Base-by-base conservation (phyloP, 2,113 vertebrate genomes). In the Hylia prasina region DNA sequence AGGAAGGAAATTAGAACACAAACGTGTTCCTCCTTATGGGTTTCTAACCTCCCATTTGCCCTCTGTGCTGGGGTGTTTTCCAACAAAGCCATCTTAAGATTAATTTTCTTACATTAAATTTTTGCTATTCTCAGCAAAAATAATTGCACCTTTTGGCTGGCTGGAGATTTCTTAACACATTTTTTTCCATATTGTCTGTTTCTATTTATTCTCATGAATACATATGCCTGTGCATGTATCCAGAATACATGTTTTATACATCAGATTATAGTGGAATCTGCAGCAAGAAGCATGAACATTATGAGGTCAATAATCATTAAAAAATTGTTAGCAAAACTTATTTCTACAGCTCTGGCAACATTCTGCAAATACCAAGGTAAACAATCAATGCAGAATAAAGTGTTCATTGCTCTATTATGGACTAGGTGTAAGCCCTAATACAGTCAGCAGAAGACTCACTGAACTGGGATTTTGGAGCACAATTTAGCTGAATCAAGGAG, bases 1-100 rank as follows among this genome's bases (percentile, higher is more conserved):
- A 85, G 53, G 31, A 85, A 80, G 35, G 9, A 70, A 84, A 69
- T 35, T 2, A 79, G 11, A 28, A 70, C 30, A 56, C 24, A 27
- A 92, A 84, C 17, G 5, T 0, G 0, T 47, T 77, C 33, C 14
- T 81, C 21, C 37, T 79, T 60, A 11, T 0, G 0, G 3, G 30
- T 87, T 83, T 79, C 40, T 35, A 65, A 45, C 37, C 31, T 82
- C 42, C 21, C 1, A 1, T 21, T 90, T 82, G 15, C 37, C 20
- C 19, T 58, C 57, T 45, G 11, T 57, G n/a, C 37, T 60, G 27
- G 4, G 24, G 7, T 56, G 37, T n/a, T 86, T 90, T 79, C 71
- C 58, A 86, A 17, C 9, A 87, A 35, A 85, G 8, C 28, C 16
- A 35, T 11, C 31, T 58, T 11, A 10, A 15, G 5, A 72, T 72